A percentile compares a stretch with the other conserved stretches of the same genome.
Conservation (phyloP, 1,140 invertebrate species). For the Bradysia coprophila region DNA sequence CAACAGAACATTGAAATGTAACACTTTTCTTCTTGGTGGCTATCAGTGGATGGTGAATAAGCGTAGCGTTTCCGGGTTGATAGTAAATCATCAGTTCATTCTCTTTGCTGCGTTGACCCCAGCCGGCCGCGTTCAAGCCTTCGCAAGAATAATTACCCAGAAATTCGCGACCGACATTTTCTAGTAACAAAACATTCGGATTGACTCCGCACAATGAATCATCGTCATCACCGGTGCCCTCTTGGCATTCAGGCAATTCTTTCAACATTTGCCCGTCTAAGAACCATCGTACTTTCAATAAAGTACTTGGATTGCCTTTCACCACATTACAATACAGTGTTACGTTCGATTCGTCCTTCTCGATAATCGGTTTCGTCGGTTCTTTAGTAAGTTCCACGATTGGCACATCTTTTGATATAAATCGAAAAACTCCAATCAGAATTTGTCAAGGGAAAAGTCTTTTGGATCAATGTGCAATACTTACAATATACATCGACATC, state of each 20-base stretch:
- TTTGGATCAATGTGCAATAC: constrained; percentile 18
- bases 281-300: constrained; percentile 61
- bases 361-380: constrained; percentile 51
- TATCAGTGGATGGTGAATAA: constrained; percentile 47
- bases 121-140: constrained; percentile 69
- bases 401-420: constrained; percentile 42
- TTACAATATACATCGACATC: constrained; percentile 63
- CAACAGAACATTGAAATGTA: constrained; percentile 60
- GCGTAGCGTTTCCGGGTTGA: constrained; percentile 51
- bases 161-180: constrained; percentile 62
- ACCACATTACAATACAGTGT: constrained; percentile 62
- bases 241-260: constrained; percentile 57
- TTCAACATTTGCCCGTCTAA: constrained; percentile 64
- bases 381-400: constrained; percentile 58
- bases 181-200: constrained; percentile 61
- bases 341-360: constrained; percentile 61
- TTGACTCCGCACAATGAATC: constrained; percentile 59
- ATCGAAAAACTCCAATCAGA: not conserved
- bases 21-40: constrained; percentile 64
- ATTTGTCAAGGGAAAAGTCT: not conserved
- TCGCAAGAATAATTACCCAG: constrained; percentile 86
- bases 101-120: constrained; percentile 53
- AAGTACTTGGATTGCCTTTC: constrained; percentile 40
- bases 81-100: constrained; percentile 40
- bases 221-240: constrained; percentile 2